Evolutionary conservation across 2,888 invertebrate species (phyloP).

Genomic region (Epicampocera succincta): DNA sequence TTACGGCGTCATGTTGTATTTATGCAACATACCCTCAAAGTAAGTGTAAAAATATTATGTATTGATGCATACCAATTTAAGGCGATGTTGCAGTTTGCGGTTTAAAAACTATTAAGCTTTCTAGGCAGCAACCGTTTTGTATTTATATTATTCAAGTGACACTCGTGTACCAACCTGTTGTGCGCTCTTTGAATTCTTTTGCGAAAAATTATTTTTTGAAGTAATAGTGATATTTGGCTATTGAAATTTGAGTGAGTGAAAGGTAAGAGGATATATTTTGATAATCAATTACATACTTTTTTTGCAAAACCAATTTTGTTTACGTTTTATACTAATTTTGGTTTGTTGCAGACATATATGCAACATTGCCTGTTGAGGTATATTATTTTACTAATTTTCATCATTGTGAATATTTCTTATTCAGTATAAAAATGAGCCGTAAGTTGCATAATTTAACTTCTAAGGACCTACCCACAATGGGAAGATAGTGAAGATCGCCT

Average conservation of each 20-base stretch:
- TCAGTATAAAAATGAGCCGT: conserved; percentile 19
- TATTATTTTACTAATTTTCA: conserved; percentile 6
- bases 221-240: too few species aligned
- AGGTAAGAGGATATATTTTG: too few species aligned
- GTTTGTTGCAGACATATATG: conserved; percentile 27
- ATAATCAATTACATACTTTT: conserved; percentile 19
- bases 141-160: conserved; percentile 7
- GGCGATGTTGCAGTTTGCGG: background rate
- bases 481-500: too few species aligned
- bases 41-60: conserved; percentile 3
- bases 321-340: conserved; percentile 4
- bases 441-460: conserved; percentile 7
- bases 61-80: background rate
- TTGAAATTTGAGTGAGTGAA: too few species aligned
- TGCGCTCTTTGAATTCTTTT: too few species aligned
- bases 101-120: conserved; percentile 1
- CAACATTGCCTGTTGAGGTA: conserved; percentile 6
- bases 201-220: too few species aligned
- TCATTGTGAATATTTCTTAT: conserved; percentile 8
- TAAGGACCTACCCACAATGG: background rate
- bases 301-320: conserved; percentile 11
- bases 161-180: too few species aligned
- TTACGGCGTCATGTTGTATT: conserved; percentile 22
- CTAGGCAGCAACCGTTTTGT: background rate
- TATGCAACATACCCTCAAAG: conserved; percentile 17